Evolutionary conservation across 1,140 invertebrate species (phyloP).

Genomic region (Archegozetes longisetosus): DNA sequence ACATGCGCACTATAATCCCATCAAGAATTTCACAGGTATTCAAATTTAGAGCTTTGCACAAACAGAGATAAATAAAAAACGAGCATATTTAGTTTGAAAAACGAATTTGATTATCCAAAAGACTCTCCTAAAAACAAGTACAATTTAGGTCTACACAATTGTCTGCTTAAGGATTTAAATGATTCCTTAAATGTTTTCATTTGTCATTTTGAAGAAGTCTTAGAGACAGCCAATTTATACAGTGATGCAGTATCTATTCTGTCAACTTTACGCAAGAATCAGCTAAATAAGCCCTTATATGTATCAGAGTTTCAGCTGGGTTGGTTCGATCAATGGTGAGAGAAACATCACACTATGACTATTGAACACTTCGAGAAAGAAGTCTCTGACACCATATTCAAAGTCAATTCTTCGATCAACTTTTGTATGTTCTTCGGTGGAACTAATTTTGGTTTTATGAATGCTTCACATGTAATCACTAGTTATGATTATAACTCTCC

Average conservation of each 20-base stretch:
- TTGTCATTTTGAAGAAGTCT: not conserved
- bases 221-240: constrained; percentile 1
- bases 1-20: not conserved
- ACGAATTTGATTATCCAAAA: too few species aligned
- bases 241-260: not conserved
- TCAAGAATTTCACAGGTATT: not conserved
- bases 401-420: constrained; percentile 45
- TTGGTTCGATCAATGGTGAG: constrained; percentile 29
- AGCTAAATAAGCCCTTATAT: constrained; percentile 25
- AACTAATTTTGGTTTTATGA: constrained; percentile 21
- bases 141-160: too few species aligned
- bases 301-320: constrained; percentile 30
- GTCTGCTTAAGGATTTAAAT: too few species aligned
- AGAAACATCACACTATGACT: constrained; percentile 14
- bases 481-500: constrained; percentile 78
- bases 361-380: constrained; percentile 19
- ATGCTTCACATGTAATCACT: constrained; percentile 44
- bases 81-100: too few species aligned
- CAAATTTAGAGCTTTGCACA: not conserved
- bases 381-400: constrained; percentile 18
- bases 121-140: too few species aligned
- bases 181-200: too few species aligned
- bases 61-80: not conserved
- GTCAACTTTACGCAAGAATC: not conserved
- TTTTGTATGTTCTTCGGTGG: constrained; percentile 35